These are phyloP conservation scores for Malachius bipustulatus DNA, from an alignment of 2,888 invertebrate genomes.

Conservation along the genomic window DNA sequence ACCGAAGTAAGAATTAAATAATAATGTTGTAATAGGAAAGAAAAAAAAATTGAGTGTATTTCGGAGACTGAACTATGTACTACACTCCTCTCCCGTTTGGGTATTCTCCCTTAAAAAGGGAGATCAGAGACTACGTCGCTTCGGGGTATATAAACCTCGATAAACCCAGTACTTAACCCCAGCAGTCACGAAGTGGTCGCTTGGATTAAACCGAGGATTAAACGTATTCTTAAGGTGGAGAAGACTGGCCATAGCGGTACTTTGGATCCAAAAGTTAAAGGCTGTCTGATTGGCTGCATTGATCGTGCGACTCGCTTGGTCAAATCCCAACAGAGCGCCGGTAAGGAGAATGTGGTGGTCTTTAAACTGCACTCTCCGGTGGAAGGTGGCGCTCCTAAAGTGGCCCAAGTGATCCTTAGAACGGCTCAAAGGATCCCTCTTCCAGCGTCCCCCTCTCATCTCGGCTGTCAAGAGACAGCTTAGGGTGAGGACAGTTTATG, in stretches of 20 bases:
- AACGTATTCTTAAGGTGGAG: conserved; percentile 88
- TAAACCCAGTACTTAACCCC: conserved; percentile 97
- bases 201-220: no score
- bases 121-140: conserved; percentile 78
- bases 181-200: conserved; percentile 99
- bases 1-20: no score
- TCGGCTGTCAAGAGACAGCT: conserved; percentile 97
- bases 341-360: conserved; percentile 96
- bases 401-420: conserved; percentile 70
- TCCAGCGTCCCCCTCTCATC: conserved; percentile 97
- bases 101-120: conserved; percentile 82
- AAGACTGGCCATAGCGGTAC: conserved; percentile 99
- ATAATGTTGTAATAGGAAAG: no score
- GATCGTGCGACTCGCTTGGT: conserved; percentile 93
- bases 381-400: conserved; percentile 50
- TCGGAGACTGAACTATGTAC: conserved; percentile 90
- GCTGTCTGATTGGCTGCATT: conserved; percentile 95
- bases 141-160: conserved; percentile 94
- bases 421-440: conserved; percentile 86
- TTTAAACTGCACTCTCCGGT: conserved; percentile 89
- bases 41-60: no score
- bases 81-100: conserved; percentile 93
- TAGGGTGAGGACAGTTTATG: conserved; percentile 90
- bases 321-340: conserved; percentile 97
- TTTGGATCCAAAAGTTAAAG: conserved; percentile 93